Base-by-base conservation (phyloP, 2,113 vertebrate species). In the Rhegmatorhina hoffmannsi region DNA sequence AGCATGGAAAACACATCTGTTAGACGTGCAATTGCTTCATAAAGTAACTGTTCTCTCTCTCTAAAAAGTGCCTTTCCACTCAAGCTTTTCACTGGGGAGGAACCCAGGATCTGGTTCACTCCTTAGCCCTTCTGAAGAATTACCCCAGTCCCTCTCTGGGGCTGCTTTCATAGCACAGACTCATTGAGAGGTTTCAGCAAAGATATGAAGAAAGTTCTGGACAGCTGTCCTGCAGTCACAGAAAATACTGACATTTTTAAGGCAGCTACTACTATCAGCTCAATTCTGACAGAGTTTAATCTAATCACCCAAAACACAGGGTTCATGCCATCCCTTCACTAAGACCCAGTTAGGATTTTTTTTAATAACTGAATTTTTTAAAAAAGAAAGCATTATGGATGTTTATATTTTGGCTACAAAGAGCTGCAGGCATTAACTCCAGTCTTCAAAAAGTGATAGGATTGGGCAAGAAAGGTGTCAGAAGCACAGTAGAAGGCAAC, bases 1-100 rank as follows among this genome's bases (percentile, higher is more conserved):
- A 84, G 81, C 62, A 89, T 60, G 87, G 93, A 94, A 96, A 95
- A 91, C 66, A 80, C 75, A 95, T 83, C 82, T 80, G 38, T 62
- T 46, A 59, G 55, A 81, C 15, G 17, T 26, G 55, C 76, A 91
- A 26, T 3, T 50, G 52, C 77, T 78, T 75, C 0, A 1, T 23
- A 53, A 84, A 89, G 36, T 23, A 72, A 53, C 36, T 46, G 29
- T 13, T 49, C 29, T 36, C 16, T 33, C 50, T 38, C 74, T 77
- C 29, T 63, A 11, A 36, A 75, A 75, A 73, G 31, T 7, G 34
- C 6, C 33, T 77, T 78, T 74, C 36, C 47, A 29, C 38, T 73
- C 64, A 52, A 46, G 53, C 43, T 33, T 25, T 50, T 43, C 47
- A 18, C 13, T 19, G 11, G 4, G 36, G 46, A n/a, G 56, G 52